Evolutionary conservation across 2,888 invertebrate species (phyloP).

Genomic region (Cheilosia grossa): DNA sequence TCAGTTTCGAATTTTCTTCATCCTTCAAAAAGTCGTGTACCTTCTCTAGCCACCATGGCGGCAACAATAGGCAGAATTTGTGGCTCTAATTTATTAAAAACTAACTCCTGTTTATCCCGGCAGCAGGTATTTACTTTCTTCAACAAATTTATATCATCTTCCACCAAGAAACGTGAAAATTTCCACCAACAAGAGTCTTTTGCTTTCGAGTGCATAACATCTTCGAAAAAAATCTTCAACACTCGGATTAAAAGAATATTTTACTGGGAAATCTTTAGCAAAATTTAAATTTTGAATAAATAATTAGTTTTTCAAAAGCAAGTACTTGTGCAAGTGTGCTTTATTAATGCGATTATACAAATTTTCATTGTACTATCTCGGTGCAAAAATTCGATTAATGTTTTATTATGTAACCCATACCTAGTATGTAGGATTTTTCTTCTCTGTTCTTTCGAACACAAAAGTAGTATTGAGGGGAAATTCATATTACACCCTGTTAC

Average conservation of each 20-base stretch:
- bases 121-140: constrained; percentile 86
- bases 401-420: constrained; percentile 80
- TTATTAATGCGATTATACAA: constrained; percentile 13
- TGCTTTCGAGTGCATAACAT: constrained; percentile 65
- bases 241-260: constrained; percentile 16
- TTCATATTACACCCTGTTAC: constrained; percentile 81
- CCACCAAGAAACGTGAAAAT: constrained; percentile 31
- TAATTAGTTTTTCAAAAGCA: not conserved
- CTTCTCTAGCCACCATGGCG: constrained; percentile 89
- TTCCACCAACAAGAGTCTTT: constrained; percentile 15
- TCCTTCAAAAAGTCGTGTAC: constrained; percentile 80
- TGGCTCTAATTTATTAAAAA: constrained; percentile 92
- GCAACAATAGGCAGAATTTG: constrained; percentile 94
- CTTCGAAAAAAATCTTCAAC: constrained; percentile 58
- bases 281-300: constrained; percentile 25
- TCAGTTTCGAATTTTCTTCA: constrained; percentile 77
- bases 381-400: constrained; percentile 67
- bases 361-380: constrained; percentile 45
- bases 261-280: constrained; percentile 14
- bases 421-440: constrained; percentile 54
- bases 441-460: constrained; percentile 49
- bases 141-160: constrained; percentile 25
- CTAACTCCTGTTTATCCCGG: constrained; percentile 86
- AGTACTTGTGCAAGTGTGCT: not conserved
- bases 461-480: constrained; percentile 44